Percentiles rank a stretch among this genome's conserved stretches.
phyloP scores from a whole-genome alignment of 2,113 vertebrate genomes.

The Chunga burmeisteri region DNA sequence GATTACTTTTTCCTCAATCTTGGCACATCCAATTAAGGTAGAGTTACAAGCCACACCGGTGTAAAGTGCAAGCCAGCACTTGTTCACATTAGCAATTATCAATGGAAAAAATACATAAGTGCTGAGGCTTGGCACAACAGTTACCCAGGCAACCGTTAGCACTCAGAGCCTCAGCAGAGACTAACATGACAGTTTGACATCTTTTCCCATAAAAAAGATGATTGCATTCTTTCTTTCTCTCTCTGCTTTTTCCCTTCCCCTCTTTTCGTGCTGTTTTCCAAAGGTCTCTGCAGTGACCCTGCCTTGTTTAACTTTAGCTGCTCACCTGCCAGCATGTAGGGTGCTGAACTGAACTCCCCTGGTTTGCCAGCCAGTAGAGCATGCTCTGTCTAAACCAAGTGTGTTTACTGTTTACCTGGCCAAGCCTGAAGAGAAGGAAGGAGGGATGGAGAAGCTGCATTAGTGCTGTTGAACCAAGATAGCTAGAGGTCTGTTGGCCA shows the following conservation, averaged over 20 bases:
- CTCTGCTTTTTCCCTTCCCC: not conserved
- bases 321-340: not conserved
- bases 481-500: not conserved
- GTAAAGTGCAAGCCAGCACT: constrained; percentile 76
- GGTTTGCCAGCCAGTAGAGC: not conserved
- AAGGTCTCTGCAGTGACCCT: not conserved
- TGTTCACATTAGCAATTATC: constrained; percentile 80
- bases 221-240: constrained; percentile 4
- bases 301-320: not conserved
- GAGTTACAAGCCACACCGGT: constrained; percentile 76
- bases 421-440: not conserved
- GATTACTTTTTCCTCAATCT: constrained; percentile 78
- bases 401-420: not conserved
- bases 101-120: constrained; percentile 71
- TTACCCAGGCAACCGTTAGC: constrained; percentile 71
- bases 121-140: constrained; percentile 65
- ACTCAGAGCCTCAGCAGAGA: constrained; percentile 49
- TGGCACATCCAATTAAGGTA: constrained; percentile 80
- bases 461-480: not conserved
- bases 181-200: constrained; percentile 74
- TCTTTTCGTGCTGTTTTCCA: not conserved
- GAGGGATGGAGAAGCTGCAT: not conserved
- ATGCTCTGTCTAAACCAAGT: not conserved
- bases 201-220: constrained; percentile 53
- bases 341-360: accelerated